phyloP scores from a whole-genome alignment of 2,888 invertebrate species.

The Lasius fuliginosus region DNA sequence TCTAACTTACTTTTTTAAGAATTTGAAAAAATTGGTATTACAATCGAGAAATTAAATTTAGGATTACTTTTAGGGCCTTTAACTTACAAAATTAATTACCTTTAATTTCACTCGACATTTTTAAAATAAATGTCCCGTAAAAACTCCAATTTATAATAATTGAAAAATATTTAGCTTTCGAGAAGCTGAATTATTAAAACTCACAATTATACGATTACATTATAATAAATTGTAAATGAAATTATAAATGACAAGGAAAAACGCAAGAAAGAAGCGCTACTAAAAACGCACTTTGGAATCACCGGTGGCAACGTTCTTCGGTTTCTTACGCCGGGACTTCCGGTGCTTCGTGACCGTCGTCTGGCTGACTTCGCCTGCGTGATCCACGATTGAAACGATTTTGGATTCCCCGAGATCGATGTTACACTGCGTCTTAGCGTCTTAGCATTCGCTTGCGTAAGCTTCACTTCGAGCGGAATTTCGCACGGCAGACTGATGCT shows the following conservation, averaged over 20 bases:
- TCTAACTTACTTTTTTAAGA: background rate
- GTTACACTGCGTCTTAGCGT: constrained; percentile 15
- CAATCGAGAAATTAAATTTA: background rate
- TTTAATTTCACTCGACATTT: background rate
- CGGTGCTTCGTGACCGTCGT: constrained; percentile 78
- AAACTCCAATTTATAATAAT: background rate
- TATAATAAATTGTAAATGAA: constrained; percentile 1
- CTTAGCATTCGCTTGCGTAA: constrained; percentile 25
- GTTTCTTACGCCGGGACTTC: constrained; percentile 81
- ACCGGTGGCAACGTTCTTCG: constrained; percentile 69
- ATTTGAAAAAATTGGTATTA: background rate
- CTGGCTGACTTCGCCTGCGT: constrained; percentile 74
- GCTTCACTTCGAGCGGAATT: constrained; percentile 1
- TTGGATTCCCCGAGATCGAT: constrained; percentile 10
- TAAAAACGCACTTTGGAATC: constrained; percentile 75
- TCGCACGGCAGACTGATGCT: constrained; percentile 17
- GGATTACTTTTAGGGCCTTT: background rate
- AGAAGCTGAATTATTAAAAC: background rate
- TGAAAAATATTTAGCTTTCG: background rate
- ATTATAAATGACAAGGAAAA: background rate
- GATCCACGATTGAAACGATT: constrained; percentile 74
- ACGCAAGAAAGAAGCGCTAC: background rate
- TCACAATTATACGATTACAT: background rate
- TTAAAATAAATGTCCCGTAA: background rate
- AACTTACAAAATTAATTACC: background rate